Base-by-base conservation (phyloP, 2,888 invertebrate genomes). In the Steinernema carpocapsae region DNA sequence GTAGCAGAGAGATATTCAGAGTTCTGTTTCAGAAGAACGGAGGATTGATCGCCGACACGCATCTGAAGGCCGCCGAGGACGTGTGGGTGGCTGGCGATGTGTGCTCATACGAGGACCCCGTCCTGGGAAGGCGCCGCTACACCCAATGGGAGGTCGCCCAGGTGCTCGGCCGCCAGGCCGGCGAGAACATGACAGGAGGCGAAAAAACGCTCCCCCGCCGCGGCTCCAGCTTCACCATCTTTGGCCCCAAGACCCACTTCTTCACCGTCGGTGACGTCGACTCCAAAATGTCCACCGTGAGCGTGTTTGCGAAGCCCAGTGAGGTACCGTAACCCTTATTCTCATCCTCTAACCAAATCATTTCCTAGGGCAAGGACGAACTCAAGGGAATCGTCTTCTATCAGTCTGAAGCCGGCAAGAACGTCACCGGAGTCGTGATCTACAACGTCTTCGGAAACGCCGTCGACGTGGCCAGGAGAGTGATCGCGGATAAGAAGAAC, bases 121-220 rank as follows among this genome's bases (percentile, higher is more conserved):
- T 92, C 88, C 90, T 95, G 76, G 95, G 95, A 3, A 91, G 95
- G 77, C 90, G 96, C 79, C 92, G 96, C 85, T 92, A 95, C n/a
- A 94, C 95, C 89, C 96, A 97, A 42, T 95, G 97, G 89, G 97
- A 97, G 90, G 94, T 97, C 90, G 97, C 97, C 14, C 94, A 96
- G 72, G 92, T 94, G 77, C 94, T 94, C 71, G 97, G 97, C n/a
- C 91, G 95, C 79, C 90, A 96, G 83, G 97, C 97, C 73, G 97
- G 97, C 71, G 94, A 94, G 89, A 97, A 97, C 90, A 97, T 97
- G 97, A 92, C 93, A 19, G 95, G 93, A 73, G 92, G 91, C 76
- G 90, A 91, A 72, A 92, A 92, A 88, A 91, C 92, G 0, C 95
- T 94, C 89, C 89, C 91, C 86, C 95, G 95, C 89, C 95, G 95